A percentile compares a stretch with the other conserved stretches of the same genome.
Conservation (phyloP, 2,888 invertebrate genomes). For the Scaeva pyrastri region DNA sequence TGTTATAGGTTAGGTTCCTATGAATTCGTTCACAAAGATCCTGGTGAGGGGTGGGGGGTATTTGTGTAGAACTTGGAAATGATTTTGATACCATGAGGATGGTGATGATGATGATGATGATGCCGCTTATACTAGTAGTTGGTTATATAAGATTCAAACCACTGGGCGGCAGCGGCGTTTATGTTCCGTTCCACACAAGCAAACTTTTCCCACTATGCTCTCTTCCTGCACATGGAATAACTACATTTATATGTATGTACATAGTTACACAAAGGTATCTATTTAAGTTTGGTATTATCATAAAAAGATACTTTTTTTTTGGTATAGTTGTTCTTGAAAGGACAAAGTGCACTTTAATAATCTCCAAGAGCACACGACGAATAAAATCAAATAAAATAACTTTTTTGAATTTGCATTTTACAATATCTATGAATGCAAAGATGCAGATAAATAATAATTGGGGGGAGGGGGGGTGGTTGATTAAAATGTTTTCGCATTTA, state of each 20-base stretch:
- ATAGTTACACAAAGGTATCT: constrained; percentile 13
- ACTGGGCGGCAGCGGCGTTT: background rate
- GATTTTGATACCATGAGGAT: constrained; percentile 10
- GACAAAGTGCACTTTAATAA: constrained; percentile 56
- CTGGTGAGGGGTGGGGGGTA: no score
- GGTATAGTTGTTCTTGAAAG: background rate
- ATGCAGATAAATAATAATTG: constrained; percentile 23
- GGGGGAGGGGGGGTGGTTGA: no score
- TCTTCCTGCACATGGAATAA: constrained; percentile 33
- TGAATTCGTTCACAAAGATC: background rate
- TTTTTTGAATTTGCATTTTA: constrained; percentile 14
- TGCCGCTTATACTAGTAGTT: constrained; percentile 13
- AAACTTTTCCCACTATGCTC: constrained; percentile 26
- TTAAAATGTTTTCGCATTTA: background rate
- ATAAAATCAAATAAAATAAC: constrained; percentile 50
- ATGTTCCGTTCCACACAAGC: constrained; percentile 3
- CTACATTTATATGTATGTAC: no score
- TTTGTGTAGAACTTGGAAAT: constrained; percentile 24
- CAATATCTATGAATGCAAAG: constrained; percentile 12
- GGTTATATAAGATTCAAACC: background rate
- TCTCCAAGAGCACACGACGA: constrained; percentile 5
- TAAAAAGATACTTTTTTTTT: constrained; percentile 1
- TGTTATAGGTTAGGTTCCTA: background rate
- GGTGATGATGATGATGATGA: background rate
- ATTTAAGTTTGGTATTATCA: background rate